Evolutionary conservation across 2,888 invertebrate species (phyloP), one percentile per base, ranked within the genome.

Genomic region (Tetragnatha montana): DNA sequence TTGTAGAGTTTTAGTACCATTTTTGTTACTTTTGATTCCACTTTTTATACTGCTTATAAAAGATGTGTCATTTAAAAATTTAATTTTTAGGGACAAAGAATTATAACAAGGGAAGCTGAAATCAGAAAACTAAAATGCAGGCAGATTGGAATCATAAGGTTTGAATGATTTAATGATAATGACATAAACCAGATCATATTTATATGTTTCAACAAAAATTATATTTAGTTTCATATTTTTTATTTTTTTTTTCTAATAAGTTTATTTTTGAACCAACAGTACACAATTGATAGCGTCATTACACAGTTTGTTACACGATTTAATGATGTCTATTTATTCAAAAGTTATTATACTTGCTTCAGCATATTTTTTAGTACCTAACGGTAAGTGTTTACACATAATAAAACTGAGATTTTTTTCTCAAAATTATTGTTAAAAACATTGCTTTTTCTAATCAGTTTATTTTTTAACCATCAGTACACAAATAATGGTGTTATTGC

Each of bases 81-180:
- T 35, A 35, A 35, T 70, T 49, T 69, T 68, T 60, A n/a, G 7
- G 14, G 8, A 17, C 8, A 47, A 47, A 69, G 12, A 12, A 17
- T 22, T 60, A 35, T 35, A 35, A 2, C 35, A 69, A 10, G 21
- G n/a, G 47, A 49, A 22, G 80, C 68, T 74, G 51, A 74, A 51
- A 74, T 22, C 21, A 82, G 51, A 14, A 82, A 74, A 21, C 21
- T 80, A 8, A 82, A 82, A 21, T n/a, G 50, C 12, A 73, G 82
- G 17, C 49, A 51, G 22, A 22, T 82, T n/a, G 82, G 74, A 74
- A 74, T 73, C 10, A 73, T 82, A 14, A 82, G 82, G 82, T 82
- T 50, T 14, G 71, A 21, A 21, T 81, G 60, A 12, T 60, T 12
- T 60, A 60, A 14, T 60, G 60, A 35, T 35, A 35, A 35, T 47